These are phyloP conservation scores for Salminus brasiliensis DNA, from an alignment of 2,113 vertebrate species.

Conservation along the genomic window DNA sequence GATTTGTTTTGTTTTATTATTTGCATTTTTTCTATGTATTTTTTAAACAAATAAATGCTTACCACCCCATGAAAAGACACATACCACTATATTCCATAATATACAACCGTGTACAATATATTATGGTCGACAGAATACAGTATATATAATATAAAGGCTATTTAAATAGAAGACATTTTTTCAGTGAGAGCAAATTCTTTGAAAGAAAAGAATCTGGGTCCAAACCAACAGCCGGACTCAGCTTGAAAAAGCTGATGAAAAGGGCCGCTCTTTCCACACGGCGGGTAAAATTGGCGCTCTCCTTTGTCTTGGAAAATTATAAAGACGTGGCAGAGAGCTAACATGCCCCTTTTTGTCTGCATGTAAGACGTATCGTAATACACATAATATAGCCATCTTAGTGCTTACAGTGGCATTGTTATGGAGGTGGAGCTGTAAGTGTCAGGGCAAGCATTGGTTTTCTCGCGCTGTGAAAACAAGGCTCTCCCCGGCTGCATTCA, in stretches of 20 bases:
- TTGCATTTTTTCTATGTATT: no score
- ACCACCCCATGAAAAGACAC: no score
- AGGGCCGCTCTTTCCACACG: neutral
- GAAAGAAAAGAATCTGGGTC: neutral
- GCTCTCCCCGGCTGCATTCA: slow-evolving; percentile 6
- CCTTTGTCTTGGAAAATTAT: slow-evolving; percentile 45
- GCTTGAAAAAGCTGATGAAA: slow-evolving; percentile 21
- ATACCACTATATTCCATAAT: no score
- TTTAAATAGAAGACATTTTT: no score
- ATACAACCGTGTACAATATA: no score
- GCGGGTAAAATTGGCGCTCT: slow-evolving; percentile 37
- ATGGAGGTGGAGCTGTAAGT: neutral
- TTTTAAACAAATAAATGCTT: no score
- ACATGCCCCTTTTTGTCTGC: slow-evolving; percentile 33
- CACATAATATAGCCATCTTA: neutral
- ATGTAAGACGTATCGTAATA: slow-evolving; percentile 2
- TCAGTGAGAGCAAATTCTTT: neutral
- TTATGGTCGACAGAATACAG: no score
- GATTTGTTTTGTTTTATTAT: no score
- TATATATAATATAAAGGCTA: no score
- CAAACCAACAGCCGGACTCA: slow-evolving; percentile 41
- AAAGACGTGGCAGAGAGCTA: slow-evolving; percentile 28
- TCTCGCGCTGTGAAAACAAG: slow-evolving; percentile 10
- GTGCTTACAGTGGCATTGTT: slow-evolving; percentile 8
- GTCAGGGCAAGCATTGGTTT: neutral